These are phyloP conservation scores for Bruchidius siliquastri DNA, from an alignment of 2,888 invertebrate genomes.

Conservation along the genomic window DNA sequence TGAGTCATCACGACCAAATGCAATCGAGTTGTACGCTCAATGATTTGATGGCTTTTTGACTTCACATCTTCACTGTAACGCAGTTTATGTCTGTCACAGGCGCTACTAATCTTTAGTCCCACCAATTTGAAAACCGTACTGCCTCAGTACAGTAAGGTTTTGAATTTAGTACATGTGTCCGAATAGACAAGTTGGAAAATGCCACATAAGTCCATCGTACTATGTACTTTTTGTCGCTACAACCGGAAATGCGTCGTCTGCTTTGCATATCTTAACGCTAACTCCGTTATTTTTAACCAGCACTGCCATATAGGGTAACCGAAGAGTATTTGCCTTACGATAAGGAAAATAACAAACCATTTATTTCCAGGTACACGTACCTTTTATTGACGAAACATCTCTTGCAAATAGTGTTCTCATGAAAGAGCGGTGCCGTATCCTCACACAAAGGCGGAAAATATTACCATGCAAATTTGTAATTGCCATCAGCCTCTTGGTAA, in stretches of 20 bases:
- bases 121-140: background rate
- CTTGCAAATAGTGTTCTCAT: background rate
- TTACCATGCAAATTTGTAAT: constrained; percentile 1
- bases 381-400: background rate
- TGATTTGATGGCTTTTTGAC: too few species aligned
- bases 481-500: background rate
- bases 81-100: too few species aligned
- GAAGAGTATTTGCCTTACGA: background rate
- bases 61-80: too few species aligned
- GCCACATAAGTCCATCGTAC: background rate
- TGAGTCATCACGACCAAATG: too few species aligned
- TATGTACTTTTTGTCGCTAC: background rate
- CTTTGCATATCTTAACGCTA: background rate
- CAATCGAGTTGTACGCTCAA: too few species aligned
- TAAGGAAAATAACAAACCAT: background rate
- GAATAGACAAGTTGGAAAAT: background rate
- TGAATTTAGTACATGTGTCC: background rate
- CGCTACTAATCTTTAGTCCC: background rate
- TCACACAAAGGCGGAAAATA: constrained; percentile 1
- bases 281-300: background rate
- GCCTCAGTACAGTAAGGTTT: background rate
- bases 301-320: background rate
- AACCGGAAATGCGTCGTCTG: background rate
- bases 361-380: background rate
- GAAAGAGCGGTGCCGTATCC: background rate